phyloP scores from a whole-genome alignment of 2,888 invertebrate species.

The Emmelina monodactyla region DNA sequence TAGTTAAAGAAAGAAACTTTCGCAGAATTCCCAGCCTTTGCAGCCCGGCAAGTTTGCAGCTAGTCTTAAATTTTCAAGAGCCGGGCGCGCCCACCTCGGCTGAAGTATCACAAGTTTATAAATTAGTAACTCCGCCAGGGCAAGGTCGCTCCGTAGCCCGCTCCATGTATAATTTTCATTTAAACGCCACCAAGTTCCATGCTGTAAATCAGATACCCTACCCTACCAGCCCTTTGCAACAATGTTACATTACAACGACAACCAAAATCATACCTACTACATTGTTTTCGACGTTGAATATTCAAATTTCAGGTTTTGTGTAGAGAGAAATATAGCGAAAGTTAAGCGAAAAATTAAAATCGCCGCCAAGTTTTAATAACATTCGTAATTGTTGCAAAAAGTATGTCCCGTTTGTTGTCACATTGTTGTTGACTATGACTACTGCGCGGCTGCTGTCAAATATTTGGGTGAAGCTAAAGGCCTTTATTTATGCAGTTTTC shows the following conservation, averaged over 20 bases:
- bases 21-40: too few relatives aligned
- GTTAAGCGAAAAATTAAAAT: conserved; percentile 56
- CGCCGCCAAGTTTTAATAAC: conserved; percentile 40
- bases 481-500: too few relatives aligned
- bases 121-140: conserved; percentile 58
- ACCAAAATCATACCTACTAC: conserved; percentile 58
- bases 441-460: too few relatives aligned
- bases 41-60: too few relatives aligned
- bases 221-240: conserved; percentile 31
- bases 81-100: conserved; percentile 38
- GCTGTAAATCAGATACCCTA: conserved; percentile 49
- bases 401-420: conserved; percentile 7
- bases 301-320: conserved; percentile 55
- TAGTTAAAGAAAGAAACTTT: too few relatives aligned
- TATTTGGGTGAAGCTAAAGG: too few relatives aligned
- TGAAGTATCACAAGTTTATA: conserved; percentile 52
- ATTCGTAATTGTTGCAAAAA: conserved; percentile 26
- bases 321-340: conserved; percentile 55
- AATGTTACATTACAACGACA: conserved; percentile 33
- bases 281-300: conserved; percentile 62
- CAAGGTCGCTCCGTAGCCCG: conserved; percentile 38
- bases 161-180: conserved; percentile 57
- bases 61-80: conserved; percentile 60
- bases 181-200: conserved; percentile 50
- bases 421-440: too few relatives aligned